Percentiles rank a stretch among this genome's conserved stretches.
Evolutionary conservation across 1,140 invertebrate genomes (phyloP).

Genomic region (Dendrolimus punctatus): DNA sequence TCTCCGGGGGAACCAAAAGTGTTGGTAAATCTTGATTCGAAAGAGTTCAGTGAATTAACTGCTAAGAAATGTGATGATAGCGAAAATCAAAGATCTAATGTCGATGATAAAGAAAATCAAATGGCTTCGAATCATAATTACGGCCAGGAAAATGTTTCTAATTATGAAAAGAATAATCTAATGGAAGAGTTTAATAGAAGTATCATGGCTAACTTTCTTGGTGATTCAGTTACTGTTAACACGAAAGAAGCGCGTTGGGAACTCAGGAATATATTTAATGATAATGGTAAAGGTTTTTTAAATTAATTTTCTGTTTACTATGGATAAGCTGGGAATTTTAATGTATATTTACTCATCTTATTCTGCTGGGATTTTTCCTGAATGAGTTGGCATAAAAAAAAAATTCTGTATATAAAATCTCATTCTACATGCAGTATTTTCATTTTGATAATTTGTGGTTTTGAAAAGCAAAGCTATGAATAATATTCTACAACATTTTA

Average conservation of each 20-base stretch:
- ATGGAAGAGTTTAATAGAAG: slow-evolving; percentile 68
- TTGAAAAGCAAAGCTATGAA: too few species aligned
- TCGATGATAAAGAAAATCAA: slow-evolving; percentile 49
- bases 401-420: background rate
- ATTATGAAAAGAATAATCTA: slow-evolving; percentile 57
- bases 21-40: slow-evolving; percentile 59
- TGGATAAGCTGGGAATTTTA: background rate
- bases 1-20: slow-evolving; percentile 62
- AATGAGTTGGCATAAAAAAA: background rate
- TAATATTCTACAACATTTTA: too few species aligned
- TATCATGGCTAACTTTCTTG: slow-evolving; percentile 59
- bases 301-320: background rate
- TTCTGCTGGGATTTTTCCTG: too few species aligned
- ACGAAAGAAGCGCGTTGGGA: slow-evolving; percentile 74
- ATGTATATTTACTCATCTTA: background rate
- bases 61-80: slow-evolving; percentile 48
- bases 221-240: slow-evolving; percentile 73
- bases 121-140: slow-evolving; percentile 22
- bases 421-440: too few species aligned
- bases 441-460: too few species aligned
- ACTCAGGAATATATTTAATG: slow-evolving; percentile 62
- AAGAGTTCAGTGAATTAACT: slow-evolving; percentile 57
- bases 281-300: slow-evolving; percentile 43
- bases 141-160: slow-evolving; percentile 32
- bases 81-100: slow-evolving; percentile 20